Evolutionary conservation across 2,797 vertebrate species (phyloP).

Genomic region (Naso thynnoides): DNA sequence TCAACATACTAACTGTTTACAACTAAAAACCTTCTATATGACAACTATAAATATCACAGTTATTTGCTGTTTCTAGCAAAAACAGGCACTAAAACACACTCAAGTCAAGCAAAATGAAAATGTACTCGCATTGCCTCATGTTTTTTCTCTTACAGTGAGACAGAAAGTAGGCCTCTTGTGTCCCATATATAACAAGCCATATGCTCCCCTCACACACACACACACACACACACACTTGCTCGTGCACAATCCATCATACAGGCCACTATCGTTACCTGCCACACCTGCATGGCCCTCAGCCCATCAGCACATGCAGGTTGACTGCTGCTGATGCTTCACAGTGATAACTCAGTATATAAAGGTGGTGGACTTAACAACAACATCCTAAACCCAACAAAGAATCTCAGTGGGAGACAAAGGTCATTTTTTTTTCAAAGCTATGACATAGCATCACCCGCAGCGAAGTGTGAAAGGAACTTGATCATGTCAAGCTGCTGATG

Average conservation of each 20-base stretch:
- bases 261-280: conserved; percentile 9
- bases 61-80: too few relatives aligned
- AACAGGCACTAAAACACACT: too few relatives aligned
- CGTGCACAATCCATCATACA: conserved; percentile 7
- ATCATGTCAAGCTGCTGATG: conserved; percentile 56
- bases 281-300: conserved; percentile 53
- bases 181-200: too few relatives aligned
- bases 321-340: conserved; percentile 60
- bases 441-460: conserved; percentile 73
- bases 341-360: conserved; percentile 59
- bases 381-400: conserved; percentile 69
- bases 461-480: conserved; percentile 63
- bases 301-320: conserved; percentile 55
- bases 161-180: too few relatives aligned
- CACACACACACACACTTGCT: background rate
- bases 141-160: too few relatives aligned
- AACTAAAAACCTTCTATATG: too few relatives aligned
- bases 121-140: too few relatives aligned
- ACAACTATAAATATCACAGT: too few relatives aligned
- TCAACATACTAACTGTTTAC: too few relatives aligned
- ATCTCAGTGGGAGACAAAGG: conserved; percentile 14
- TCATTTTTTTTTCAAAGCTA: conserved; percentile 4
- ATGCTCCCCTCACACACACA: background rate
- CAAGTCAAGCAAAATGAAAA: too few relatives aligned
- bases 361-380: conserved; percentile 57